Percentiles rank a stretch among this genome's conserved stretches.
These are phyloP conservation scores for Uloborus diversus DNA, from an alignment of 1,140 invertebrate genomes.

Conservation along the genomic window DNA sequence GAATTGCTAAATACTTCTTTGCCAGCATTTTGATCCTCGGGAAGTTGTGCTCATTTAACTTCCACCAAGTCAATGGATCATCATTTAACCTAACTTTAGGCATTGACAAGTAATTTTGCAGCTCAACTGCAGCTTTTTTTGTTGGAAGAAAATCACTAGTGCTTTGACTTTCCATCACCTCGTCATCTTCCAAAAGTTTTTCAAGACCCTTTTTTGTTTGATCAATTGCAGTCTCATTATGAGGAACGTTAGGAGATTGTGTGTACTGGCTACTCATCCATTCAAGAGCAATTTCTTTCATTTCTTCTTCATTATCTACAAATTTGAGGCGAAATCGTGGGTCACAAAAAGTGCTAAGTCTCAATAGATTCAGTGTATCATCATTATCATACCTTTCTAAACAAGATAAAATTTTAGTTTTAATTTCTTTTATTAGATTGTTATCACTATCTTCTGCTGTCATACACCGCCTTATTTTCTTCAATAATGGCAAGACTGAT, in stretches of 20 bases:
- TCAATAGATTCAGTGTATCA: not conserved
- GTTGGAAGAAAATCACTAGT: too few relatives aligned
- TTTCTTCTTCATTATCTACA: not conserved
- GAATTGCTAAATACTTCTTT: constrained; percentile 7
- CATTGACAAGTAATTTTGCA: constrained; percentile 1
- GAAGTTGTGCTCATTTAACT: not conserved
- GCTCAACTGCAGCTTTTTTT: not conserved
- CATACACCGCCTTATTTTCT: not conserved
- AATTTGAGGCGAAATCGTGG: not conserved
- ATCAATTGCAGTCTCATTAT: too few relatives aligned
- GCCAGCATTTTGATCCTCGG: not conserved
- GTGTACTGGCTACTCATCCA: too few relatives aligned
- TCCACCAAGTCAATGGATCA: constrained; percentile 4
- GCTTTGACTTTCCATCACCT: too few relatives aligned
- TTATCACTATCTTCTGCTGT: not conserved
- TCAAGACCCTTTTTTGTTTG: too few relatives aligned
- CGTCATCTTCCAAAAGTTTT: not conserved
- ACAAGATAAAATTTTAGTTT: not conserved
- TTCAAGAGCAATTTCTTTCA: not conserved
- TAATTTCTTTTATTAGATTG: not conserved
- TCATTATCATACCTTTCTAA: not conserved
- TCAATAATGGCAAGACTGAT: not conserved
- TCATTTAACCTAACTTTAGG: not conserved
- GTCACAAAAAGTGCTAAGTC: not conserved
- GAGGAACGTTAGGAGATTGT: too few relatives aligned